A percentile compares a stretch with the other conserved stretches of the same genome.
These are phyloP conservation scores for Dicrurus megarhynchus DNA, from an alignment of 2,113 vertebrate species.

Conservation along the genomic window DNA sequence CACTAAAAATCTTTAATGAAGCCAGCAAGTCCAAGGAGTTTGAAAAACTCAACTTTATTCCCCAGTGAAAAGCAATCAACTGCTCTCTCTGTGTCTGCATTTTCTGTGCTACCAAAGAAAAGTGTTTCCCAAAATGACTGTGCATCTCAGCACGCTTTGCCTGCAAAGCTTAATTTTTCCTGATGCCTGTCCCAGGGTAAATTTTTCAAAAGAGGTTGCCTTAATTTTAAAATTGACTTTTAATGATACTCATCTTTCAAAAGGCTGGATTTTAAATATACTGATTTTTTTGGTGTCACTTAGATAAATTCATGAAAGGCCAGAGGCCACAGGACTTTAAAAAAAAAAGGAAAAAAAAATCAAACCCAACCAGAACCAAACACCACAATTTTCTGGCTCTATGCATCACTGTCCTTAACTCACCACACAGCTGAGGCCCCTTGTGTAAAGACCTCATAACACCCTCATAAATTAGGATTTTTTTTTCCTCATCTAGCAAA, in stretches of 20 bases:
- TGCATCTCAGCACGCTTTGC: not conserved
- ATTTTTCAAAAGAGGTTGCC: not conserved
- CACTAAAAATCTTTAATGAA: not conserved
- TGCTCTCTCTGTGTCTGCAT: not conserved
- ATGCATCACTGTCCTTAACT: not conserved
- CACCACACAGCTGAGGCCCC: not conserved
- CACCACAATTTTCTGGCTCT: not conserved
- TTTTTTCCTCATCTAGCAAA: not conserved
- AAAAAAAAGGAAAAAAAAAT: not conserved
- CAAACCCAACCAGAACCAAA: not conserved
- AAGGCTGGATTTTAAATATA: not conserved
- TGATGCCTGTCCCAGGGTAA: not conserved
- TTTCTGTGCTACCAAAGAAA: not conserved
- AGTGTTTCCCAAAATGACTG: not conserved
- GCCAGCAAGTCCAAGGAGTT: not conserved
- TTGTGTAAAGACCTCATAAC: not conserved
- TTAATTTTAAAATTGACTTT: conserved; percentile 9
- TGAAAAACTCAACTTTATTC: conserved; percentile 5
- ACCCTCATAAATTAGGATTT: not conserved
- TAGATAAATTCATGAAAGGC: not conserved
- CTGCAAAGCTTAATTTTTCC: not conserved
- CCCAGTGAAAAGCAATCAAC: conserved; percentile 25
- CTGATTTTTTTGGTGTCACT: not conserved
- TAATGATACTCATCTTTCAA: not conserved
- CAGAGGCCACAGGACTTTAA: not conserved